These are phyloP conservation scores for Homarus americanus DNA, from an alignment of 1,140 invertebrate species.

Conservation along the genomic window DNA sequence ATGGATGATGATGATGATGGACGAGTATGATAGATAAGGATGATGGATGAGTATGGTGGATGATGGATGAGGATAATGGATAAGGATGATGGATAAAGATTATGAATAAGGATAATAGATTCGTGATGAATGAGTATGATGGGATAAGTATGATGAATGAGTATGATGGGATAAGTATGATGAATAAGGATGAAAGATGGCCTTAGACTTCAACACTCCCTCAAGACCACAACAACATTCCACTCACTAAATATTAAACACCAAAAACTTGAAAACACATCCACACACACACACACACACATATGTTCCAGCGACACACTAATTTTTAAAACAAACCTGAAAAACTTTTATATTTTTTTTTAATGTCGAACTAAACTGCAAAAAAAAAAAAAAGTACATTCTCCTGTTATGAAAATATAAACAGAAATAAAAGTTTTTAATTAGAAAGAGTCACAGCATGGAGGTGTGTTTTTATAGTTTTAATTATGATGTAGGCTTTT, in stretches of 20 bases:
- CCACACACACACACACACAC: conserved; percentile 9
- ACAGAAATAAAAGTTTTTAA: neutral
- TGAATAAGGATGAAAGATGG: too few relatives aligned
- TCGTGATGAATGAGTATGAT: too few relatives aligned
- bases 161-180: too few relatives aligned
- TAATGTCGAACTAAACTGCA: too few relatives aligned
- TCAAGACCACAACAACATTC: too few relatives aligned
- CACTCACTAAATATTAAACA: neutral
- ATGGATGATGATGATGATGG: neutral
- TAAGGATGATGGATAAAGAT: neutral
- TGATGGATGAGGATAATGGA: neutral
- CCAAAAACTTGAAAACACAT: neutral
- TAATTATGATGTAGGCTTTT: conserved; percentile 1
- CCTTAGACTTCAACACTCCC: too few relatives aligned
- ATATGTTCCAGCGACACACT: too few relatives aligned
- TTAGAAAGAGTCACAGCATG: neutral
- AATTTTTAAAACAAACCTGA: too few relatives aligned
- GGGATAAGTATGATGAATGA: neutral
- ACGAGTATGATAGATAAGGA: neutral
- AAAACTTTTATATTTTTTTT: too few relatives aligned
- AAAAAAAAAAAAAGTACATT: neutral
- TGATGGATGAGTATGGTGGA: neutral
- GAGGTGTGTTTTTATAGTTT: conserved; percentile 1
- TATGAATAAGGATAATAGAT: neutral
- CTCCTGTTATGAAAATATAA: neutral